Evolutionary conservation across 2,113 vertebrate species (phyloP), one percentile per base, ranked within the genome.

Genomic region (zebrafish (Danio rerio)): DNA sequence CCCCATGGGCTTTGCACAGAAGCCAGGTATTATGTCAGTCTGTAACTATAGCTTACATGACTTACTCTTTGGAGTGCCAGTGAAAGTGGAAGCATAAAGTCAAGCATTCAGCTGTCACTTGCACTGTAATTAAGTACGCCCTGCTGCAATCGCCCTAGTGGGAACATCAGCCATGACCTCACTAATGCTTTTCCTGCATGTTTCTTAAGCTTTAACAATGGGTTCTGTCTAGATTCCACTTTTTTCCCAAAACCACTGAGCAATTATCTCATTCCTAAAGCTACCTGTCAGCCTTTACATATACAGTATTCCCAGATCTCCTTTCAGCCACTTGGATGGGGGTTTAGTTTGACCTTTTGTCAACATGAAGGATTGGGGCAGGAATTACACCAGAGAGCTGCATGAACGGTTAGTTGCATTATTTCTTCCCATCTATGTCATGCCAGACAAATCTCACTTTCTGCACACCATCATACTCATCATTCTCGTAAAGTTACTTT

Each of bases 91-190:
- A 77, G 55, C 8, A 61, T 65, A 42, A 69, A 73, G 16, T 63
- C 20, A 63, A 53, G 5, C 18, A 47, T 50, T 81, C 83, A 78
- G 83, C 65, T 84, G 47, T 84, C 80, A 78, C 49, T 63, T 85
- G 65, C 84, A 83, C 85, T 89, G 80, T 89, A 88, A 92, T 93
- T 90, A 84, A 68, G 59, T 69, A 58, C 71, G 45, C 58, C 87
- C 58, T 76, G 86, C 80, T 76, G 80, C 77, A 89, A 88, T 89
- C 53, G 83, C 83, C 81, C 71, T 65, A 84, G 49, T 82, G 47
- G 40, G 53, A 66, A 76, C 50, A 68, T 73, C 40, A 59, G 78
- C 65, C 69, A 71, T 71, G 52, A 52, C 40, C 56, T 61, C 56
- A 61, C 55, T 9, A 43, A 63, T 55, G 49, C 50, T 53, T 65